Evolutionary conservation across 2,888 invertebrate species (phyloP), one percentile per base, ranked within the genome.

Genomic region (Drosophila subquinaria): DNA sequence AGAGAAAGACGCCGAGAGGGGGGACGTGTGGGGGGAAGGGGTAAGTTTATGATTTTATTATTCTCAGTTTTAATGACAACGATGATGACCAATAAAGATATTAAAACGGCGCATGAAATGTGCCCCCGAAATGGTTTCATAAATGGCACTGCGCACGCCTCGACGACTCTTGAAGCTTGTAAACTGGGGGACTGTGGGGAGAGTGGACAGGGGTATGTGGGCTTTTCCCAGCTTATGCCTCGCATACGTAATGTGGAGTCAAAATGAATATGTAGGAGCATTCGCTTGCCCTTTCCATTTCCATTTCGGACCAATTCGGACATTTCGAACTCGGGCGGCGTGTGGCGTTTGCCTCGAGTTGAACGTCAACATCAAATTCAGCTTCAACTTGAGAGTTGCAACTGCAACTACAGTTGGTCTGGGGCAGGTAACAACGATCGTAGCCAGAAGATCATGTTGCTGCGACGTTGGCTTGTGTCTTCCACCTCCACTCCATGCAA

Each of bases 71-170:
- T 86, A 86, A 86, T 83, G 86, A 81, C 83, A 72, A 79, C 75
- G 72, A 86, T 83, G 90, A 90, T 90, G 88, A 77, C 86, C 90
- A 90, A 89, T 90, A 88, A 90, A 90, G 90, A 90, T 90, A 90
- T 90, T 88, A 90, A 88, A 83, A 81, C 81, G 73, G 75, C 78
- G 74, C 79, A 89, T 86, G 82, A 90, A 86, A 80, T 81, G 78
- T 88, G 83, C 81, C 77, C 72, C 74, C 82, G 81, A 86, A 89
- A 89, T 82, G 81, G 68, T 79, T 81, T 86, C 78, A 79, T 83
- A 85, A 84, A 82, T 81, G 85, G 70, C 76, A 70, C 76, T 69
- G 57, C 61, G 62, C 73, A 83, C 86, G 81, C 78, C 81, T 72
- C 65, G 20, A 15, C 45, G 45, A 15, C 1, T 45, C 15, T 52